A percentile compares a stretch with the other conserved stretches of the same genome.
phyloP scores from a whole-genome alignment of 2,888 invertebrate species.

The Philereme vetulata region DNA sequence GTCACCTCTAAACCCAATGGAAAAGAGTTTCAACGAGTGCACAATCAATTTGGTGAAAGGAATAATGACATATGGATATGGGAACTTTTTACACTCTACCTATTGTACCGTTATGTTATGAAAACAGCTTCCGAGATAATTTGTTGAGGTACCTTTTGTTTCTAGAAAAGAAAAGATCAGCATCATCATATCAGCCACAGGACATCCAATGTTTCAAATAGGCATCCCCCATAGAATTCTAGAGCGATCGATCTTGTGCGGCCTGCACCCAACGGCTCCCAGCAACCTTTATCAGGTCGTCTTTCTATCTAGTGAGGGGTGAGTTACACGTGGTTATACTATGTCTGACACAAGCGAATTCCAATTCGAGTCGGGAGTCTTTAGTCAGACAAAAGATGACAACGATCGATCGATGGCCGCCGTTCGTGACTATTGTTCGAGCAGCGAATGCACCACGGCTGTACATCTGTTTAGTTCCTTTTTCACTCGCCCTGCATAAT shows the following conservation, averaged over 20 bases:
- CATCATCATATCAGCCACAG: no score
- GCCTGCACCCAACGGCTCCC: no score
- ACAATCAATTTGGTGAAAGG: slow-evolving; percentile 2
- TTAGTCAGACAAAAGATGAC: slow-evolving; percentile 67
- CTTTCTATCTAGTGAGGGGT: no score
- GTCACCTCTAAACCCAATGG: slow-evolving; percentile 44
- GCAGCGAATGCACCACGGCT: slow-evolving; percentile 68
- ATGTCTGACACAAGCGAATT: slow-evolving; percentile 51
- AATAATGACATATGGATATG: slow-evolving; percentile 2
- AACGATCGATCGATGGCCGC: slow-evolving; percentile 66
- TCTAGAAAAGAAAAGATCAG: no score
- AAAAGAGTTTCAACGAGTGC: slow-evolving; percentile 28
- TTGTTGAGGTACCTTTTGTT: slow-evolving; percentile 38
- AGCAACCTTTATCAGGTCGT: no score
- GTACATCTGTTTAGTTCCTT: slow-evolving; percentile 82
- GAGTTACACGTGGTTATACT: neutral
- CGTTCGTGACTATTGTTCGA: slow-evolving; percentile 78
- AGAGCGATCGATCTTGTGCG: no score
- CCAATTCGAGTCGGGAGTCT: slow-evolving; percentile 50
- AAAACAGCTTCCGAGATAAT: slow-evolving; percentile 65
- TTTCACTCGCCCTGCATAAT: slow-evolving; percentile 77
- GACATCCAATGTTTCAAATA: no score
- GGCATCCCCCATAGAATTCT: no score
- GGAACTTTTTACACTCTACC: slow-evolving; percentile 35
- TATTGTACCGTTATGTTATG: slow-evolving; percentile 73